Conservation (phyloP, 1,140 invertebrate species). For the Chelonus insularis region DNA sequence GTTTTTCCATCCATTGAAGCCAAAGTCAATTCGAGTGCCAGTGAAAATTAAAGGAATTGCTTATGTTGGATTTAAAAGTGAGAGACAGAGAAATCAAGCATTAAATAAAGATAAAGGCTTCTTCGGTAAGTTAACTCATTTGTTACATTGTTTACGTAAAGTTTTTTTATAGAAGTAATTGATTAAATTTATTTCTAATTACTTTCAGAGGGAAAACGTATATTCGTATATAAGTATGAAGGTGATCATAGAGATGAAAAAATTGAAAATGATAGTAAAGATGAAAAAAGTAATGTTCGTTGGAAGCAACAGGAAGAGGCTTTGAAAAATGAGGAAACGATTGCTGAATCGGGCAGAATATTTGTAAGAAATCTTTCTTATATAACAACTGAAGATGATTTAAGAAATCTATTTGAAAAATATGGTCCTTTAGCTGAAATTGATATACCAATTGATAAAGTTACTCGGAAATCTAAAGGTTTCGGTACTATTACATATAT, state of each 20-base stretch:
- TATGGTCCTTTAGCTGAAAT: slow-evolving; percentile 89
- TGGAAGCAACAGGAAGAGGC: slow-evolving; percentile 73
- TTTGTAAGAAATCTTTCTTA: slow-evolving; percentile 95
- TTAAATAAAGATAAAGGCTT: slow-evolving; percentile 87
- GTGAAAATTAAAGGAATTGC: slow-evolving; percentile 81
- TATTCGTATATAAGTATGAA: slow-evolving; percentile 69
- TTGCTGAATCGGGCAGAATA: slow-evolving; percentile 89
- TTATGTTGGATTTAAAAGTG: slow-evolving; percentile 85
- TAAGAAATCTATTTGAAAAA: slow-evolving; percentile 82
- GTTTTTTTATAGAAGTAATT: too few relatives aligned
- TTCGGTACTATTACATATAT: slow-evolving; percentile 93
- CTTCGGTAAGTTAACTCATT: slow-evolving; percentile 63
- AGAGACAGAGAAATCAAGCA: slow-evolving; percentile 80
- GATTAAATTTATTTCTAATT: too few relatives aligned
- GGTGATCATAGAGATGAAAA: slow-evolving; percentile 57
- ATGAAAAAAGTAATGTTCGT: slow-evolving; percentile 56
- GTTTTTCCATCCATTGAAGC: slow-evolving; percentile 81
- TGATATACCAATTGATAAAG: slow-evolving; percentile 84
- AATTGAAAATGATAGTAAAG: slow-evolving; percentile 43
- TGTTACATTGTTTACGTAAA: too few relatives aligned
- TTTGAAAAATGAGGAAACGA: slow-evolving; percentile 75
- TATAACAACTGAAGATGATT: slow-evolving; percentile 83
- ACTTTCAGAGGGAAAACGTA: slow-evolving; percentile 66
- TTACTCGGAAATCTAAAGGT: slow-evolving; percentile 86
- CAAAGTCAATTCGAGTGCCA: slow-evolving; percentile 79